Evolutionary conservation across 2,888 invertebrate species (phyloP).

Genomic region (Apodemia hepburni): DNA sequence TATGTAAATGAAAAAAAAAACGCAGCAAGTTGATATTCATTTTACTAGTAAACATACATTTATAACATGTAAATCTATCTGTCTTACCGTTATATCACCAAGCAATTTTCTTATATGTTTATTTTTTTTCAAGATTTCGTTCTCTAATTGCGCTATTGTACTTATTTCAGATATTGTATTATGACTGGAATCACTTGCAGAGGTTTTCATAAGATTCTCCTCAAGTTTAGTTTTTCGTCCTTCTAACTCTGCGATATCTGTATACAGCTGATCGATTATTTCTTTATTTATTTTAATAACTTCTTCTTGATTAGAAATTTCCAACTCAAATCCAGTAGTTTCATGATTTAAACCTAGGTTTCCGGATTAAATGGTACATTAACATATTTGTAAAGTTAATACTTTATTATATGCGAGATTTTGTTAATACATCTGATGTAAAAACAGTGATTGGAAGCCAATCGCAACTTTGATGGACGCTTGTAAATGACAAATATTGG

Average conservation of each 20-base stretch:
- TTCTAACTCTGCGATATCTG: slow-evolving; percentile 62
- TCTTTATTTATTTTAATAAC: slow-evolving; percentile 70
- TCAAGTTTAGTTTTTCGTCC: slow-evolving; percentile 48
- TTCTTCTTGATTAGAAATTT: slow-evolving; percentile 67
- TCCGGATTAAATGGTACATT: slow-evolving; percentile 4
- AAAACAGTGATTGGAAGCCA: too few species aligned
- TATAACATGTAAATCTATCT: too few species aligned
- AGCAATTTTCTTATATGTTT: slow-evolving; percentile 88
- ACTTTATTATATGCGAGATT: too few species aligned
- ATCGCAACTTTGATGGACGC: too few species aligned
- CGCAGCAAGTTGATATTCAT: too few species aligned
- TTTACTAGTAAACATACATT: too few species aligned
- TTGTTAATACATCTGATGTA: too few species aligned
- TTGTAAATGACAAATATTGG: too few species aligned
- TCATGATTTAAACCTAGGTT: slow-evolving; percentile 48
- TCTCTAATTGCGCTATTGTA: slow-evolving; percentile 64
- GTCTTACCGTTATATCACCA: slow-evolving; percentile 85
- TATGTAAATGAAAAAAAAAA: too few species aligned
- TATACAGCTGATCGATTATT: slow-evolving; percentile 57
- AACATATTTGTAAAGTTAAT: too few species aligned
- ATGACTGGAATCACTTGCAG: slow-evolving; percentile 66
- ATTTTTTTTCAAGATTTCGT: slow-evolving; percentile 83
- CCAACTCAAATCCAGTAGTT: slow-evolving; percentile 50
- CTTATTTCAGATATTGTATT: slow-evolving; percentile 67
- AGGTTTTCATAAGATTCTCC: slow-evolving; percentile 42